Base-by-base conservation (phyloP, 2,113 vertebrate genomes). In the Heteronetta atricapilla region DNA sequence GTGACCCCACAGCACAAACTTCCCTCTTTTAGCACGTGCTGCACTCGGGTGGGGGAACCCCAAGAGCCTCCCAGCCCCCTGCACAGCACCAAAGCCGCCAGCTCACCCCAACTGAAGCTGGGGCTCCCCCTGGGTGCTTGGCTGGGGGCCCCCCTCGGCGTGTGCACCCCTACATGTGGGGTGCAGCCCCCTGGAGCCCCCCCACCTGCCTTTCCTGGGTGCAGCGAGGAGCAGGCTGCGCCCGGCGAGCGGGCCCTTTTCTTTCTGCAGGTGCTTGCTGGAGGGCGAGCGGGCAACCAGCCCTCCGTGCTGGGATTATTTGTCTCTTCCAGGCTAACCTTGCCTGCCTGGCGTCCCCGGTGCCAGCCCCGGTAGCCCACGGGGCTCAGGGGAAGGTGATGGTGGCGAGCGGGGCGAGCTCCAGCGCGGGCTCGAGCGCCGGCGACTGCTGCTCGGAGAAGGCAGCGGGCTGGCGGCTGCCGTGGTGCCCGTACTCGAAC, bases 401-500 rank as follows among this genome's bases (percentile, higher is more conserved):
- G 72, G 98, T 96, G 63, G 97, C 96, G 44, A 98, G 93, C 11
- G 98, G 97, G 19, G 97, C 90, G 46, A 98, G 96, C 73, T 98
- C 97, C 66, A 98, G 86, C 11, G 97, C 67, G 46, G 97, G 97
- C n/a, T 97, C 96, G 18, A 97, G 78, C 1, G 97, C 5, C 1
- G 97, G 90, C 7, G 97, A 87, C 15, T 92, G 93, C 33, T 70
- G 97, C 48, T 96, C 95, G 59, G 90, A 98, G 89, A 81, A 73
- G 36, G 98, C 96, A 0, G 94, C 63, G 53, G 95, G 55, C 29
- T 98, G 98, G 8, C 98, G 98, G 6, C 98, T 98, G 81, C 98
- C 97, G 94, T 98, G 98, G 96, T 99, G 99, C 46, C 98, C 98
- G 3, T 99, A 99, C 77, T 99, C 98, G 75, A 99, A 99, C 93